phyloP scores from a whole-genome alignment of 2,113 vertebrate species.

The Odocoileus hemionus region DNA sequence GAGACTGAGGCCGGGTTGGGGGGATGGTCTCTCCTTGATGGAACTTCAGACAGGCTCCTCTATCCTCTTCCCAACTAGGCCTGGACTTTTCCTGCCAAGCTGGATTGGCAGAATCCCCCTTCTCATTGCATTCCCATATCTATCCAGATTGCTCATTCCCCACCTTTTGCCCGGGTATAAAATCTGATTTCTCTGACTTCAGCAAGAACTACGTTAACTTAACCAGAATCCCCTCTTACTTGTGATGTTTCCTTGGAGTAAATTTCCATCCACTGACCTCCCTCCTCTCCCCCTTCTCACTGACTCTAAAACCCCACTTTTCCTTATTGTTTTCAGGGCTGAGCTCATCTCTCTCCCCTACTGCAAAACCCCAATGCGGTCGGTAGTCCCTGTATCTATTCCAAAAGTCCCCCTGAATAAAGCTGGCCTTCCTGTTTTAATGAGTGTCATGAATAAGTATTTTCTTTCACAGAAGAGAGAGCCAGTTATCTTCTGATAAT shows the following conservation, averaged over 20 bases:
- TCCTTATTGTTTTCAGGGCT: neutral
- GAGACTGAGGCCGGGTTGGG: neutral
- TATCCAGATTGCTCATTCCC: neutral
- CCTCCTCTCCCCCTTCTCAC: neutral
- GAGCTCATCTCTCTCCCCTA: neutral
- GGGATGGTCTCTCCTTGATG: neutral
- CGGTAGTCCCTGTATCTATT: neutral
- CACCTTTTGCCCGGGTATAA: neutral
- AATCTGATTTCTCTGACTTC: neutral
- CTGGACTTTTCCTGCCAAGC: neutral
- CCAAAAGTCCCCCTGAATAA: neutral
- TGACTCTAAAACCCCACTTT: neutral
- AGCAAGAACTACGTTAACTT: neutral
- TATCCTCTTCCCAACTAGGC: neutral
- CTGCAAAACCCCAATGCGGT: neutral
- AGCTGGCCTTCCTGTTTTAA: neutral
- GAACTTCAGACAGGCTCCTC: neutral
- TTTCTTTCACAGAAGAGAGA: neutral
- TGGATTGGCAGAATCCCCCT: neutral
- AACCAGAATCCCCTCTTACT: neutral
- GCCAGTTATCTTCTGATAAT: neutral
- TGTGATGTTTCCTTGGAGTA: neutral
- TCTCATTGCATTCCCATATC: neutral
- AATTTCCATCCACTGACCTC: neutral
- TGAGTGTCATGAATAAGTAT: neutral